A percentile compares a stretch with the other conserved stretches of the same genome.
phyloP scores from a whole-genome alignment of 2,113 vertebrate species.

The Cottus gobio region DNA sequence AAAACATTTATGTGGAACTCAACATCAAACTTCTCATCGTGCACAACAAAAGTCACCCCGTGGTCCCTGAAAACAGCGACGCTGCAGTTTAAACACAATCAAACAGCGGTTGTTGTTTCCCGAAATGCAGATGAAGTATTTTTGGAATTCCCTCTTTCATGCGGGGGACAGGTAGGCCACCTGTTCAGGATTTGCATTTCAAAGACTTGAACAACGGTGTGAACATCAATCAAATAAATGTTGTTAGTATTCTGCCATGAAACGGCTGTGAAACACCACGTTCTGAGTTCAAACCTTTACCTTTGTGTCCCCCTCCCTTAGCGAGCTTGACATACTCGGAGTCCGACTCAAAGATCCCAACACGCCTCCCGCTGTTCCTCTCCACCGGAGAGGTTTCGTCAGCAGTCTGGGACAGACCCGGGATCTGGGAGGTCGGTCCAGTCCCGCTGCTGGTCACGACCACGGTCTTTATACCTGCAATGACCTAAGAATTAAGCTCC shows the following conservation, averaged over 20 bases:
- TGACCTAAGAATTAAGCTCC: not conserved
- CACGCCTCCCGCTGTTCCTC: conserved; percentile 77
- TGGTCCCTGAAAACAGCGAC: not conserved
- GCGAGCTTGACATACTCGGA: conserved; percentile 86
- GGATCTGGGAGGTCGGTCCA: conserved; percentile 84
- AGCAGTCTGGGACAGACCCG: conserved; percentile 79
- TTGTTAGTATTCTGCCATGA: not conserved
- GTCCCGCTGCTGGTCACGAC: conserved; percentile 38
- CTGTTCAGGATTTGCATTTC: conserved; percentile 23
- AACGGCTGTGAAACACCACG: not conserved
- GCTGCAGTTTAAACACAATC: not conserved
- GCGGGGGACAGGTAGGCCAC: not conserved
- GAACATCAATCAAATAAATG: not conserved
- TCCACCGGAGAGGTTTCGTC: conserved; percentile 59
- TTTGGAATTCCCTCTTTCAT: not conserved
- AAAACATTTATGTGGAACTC: not conserved
- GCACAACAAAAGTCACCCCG: not conserved
- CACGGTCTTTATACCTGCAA: conserved; percentile 75
- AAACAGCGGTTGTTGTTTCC: not conserved
- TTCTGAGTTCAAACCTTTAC: conserved; percentile 45
- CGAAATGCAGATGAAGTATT: not conserved
- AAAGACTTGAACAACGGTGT: not conserved
- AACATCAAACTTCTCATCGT: not conserved
- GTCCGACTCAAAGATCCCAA: conserved; percentile 81
- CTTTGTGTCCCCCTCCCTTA: conserved; percentile 84